Base-by-base conservation (phyloP, 2,797 vertebrate genomes). In the Amazona finschi region DNA sequence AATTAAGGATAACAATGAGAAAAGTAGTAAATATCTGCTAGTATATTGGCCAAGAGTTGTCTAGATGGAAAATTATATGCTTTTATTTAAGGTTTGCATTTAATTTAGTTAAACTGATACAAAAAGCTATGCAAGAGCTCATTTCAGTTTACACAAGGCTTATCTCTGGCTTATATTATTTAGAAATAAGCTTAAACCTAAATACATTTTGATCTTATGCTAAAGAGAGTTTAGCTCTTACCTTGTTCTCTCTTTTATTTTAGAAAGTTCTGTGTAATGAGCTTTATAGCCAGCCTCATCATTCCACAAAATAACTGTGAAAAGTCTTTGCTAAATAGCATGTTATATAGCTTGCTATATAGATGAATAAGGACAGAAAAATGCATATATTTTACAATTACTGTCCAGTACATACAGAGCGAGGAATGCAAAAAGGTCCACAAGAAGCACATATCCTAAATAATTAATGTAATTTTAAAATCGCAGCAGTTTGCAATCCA, bases 1-100 rank as follows among this genome's bases (percentile, higher is more conserved):
- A 83, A 94, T 96, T 91, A 96, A 65, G 62, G 70, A 53, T 61
- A 80, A 74, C 85, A 94, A 85, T 77, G 66, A 89, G 65, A 83
- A 85, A 94, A 95, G 33, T 39, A 83, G 69, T 67, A 91, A 87
- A 87, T 91, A 92, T 89, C 75, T 93, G 69, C 79, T 50, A 87
- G 49, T 12, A 61, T 31, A 67, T 87, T 85, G 77, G 85, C 79
- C 89, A 94, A 85, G 25, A 80, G 53, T 14, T 88, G 38, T 66
- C 72, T 74, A 66, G 61, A 87, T 91, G 58, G 66, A 88, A 94
- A 88, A 15, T 61, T 85, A 41, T 17, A 91, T 11, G 30, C 5
- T 96, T 92, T 90, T 90, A 87, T 72, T 89, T 91, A 88, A 90
- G 27, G 13, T 67, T 87, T 90, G 47, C 44, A 13, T 77, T 89